Conservation (phyloP, 2,888 invertebrate species). For the Polietes domitor region DNA sequence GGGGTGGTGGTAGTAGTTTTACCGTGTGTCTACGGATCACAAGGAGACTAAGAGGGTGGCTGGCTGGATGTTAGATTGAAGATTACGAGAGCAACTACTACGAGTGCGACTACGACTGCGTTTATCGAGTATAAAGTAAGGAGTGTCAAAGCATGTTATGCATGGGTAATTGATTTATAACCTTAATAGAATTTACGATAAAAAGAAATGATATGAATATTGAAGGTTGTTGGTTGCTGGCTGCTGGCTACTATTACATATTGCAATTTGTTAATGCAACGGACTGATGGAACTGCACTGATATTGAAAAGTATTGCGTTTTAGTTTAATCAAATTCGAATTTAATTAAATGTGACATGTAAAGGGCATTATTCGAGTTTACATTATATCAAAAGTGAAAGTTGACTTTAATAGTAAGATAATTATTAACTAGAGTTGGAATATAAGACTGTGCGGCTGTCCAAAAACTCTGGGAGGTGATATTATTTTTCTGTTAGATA, state of each 20-base stretch:
- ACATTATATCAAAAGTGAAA: too few species aligned
- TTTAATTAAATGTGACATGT: too few species aligned
- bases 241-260: too few species aligned
- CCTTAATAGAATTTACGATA: constrained; percentile 53
- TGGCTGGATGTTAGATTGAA: background rate
- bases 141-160: constrained; percentile 65
- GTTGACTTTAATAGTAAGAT: too few species aligned
- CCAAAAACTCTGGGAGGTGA: too few species aligned
- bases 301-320: background rate
- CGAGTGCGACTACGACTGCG: too few species aligned
- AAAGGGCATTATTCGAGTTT: too few species aligned
- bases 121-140: constrained; percentile 33
- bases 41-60: background rate
- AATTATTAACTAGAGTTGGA: too few species aligned
- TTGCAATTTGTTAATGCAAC: too few species aligned
- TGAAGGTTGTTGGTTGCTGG: constrained; percentile 2
- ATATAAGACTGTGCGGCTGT: too few species aligned
- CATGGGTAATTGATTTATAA: constrained; percentile 66
- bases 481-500: too few species aligned
- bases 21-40: background rate
- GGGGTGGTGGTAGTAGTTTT: background rate
- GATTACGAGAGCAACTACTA: constrained; percentile 27
- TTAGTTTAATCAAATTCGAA: too few species aligned
- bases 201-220: constrained; percentile 19
- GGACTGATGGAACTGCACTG: background rate